phyloP scores from a whole-genome alignment of 2,888 invertebrate species.

The Andrena fulva region DNA sequence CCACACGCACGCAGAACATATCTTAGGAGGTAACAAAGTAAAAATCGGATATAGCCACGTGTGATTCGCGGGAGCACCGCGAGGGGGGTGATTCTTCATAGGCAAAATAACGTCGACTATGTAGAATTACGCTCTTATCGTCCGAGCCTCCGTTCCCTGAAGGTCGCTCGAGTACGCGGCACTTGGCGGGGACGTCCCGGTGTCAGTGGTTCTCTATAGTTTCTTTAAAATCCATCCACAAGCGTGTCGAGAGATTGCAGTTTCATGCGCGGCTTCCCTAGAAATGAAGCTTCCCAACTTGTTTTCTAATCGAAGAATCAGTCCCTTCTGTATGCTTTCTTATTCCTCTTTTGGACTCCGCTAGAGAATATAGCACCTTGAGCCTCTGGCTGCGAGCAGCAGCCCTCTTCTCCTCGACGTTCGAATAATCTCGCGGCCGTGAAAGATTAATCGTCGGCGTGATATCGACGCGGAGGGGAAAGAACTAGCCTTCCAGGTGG shows the following conservation, averaged over 20 bases:
- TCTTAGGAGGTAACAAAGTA: slow-evolving; percentile 87
- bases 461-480: slow-evolving; percentile 19
- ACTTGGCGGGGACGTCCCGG: neutral
- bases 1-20: slow-evolving; percentile 89
- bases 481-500: neutral
- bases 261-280: too few relatives aligned
- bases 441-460: slow-evolving; percentile 9
- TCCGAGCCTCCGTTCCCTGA: neutral
- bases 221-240: neutral
- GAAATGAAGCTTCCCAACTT: too few relatives aligned
- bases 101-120: neutral
- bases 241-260: too few relatives aligned
- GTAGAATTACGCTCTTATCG: slow-evolving; percentile 18
- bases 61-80: neutral
- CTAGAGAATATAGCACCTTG: too few relatives aligned
- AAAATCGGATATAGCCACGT: neutral
- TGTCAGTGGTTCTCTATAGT: slow-evolving; percentile 4
- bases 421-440: neutral
- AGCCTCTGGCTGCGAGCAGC: neutral
- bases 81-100: neutral
- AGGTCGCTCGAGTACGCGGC: slow-evolving; percentile 8
- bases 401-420: neutral
- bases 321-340: too few relatives aligned
- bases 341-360: too few relatives aligned
- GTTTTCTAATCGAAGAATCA: too few relatives aligned